A percentile compares a stretch with the other conserved stretches of the same genome.
Conservation (phyloP, 1,140 invertebrate genomes). For the Drosophila micromelanica region DNA sequence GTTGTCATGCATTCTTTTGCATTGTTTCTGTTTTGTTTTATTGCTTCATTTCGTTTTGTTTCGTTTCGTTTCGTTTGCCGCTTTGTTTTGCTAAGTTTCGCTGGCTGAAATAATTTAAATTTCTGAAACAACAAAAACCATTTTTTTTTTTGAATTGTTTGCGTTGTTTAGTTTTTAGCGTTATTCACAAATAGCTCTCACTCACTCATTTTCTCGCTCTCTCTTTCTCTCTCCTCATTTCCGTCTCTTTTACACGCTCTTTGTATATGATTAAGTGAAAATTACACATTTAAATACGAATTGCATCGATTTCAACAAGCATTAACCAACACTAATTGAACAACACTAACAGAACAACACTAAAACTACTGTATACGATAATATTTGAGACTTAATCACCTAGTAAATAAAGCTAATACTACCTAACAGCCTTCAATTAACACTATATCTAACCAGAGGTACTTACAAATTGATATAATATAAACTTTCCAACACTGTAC, state of each 20-base stretch:
- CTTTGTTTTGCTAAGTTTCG: constrained; percentile 19
- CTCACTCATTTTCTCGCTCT: background rate
- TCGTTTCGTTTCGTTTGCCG: background rate
- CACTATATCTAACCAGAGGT: too few species aligned
- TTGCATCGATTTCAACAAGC: background rate
- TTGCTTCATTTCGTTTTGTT: constrained; percentile 4
- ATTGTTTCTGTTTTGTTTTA: constrained; percentile 15
- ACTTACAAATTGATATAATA: too few species aligned
- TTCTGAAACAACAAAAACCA: constrained; percentile 12
- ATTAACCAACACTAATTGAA: background rate
- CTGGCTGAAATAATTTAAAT: constrained; percentile 23
- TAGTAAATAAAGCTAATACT: too few species aligned
- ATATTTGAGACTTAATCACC: too few species aligned
- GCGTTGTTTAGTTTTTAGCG: background rate
- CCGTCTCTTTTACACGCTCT: too few species aligned
- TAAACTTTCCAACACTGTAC: too few species aligned
- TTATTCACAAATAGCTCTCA: background rate
- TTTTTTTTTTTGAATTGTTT: background rate
- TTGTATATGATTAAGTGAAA: too few species aligned
- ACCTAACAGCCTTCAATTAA: too few species aligned
- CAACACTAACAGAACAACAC: too few species aligned
- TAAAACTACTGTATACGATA: too few species aligned
- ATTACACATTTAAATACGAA: background rate
- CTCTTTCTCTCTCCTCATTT: too few species aligned
- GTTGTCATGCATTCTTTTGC: constrained; percentile 15